Base-by-base conservation (phyloP, 2,113 vertebrate species). In the Myrmophylax atrothorax region DNA sequence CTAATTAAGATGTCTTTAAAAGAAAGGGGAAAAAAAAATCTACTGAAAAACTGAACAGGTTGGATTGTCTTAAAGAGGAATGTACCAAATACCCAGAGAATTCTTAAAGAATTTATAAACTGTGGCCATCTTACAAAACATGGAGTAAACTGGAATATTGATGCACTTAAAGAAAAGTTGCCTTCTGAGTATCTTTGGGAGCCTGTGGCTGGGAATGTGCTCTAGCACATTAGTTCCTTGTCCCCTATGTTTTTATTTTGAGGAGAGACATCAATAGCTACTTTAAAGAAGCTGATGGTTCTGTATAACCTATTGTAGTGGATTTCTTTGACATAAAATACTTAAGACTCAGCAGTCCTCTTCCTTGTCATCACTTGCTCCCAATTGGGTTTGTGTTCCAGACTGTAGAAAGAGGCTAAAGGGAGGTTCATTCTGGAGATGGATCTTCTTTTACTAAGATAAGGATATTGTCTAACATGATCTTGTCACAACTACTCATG, bases 1-100 rank as follows among this genome's bases (percentile, higher is more conserved):
- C 98, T 98, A 98, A 98, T 98, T 98, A 98, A 98, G 97, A 98
- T 97, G 96, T 98, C 97, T 98, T 98, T 98, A 98, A 98, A 97
- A 98, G 93, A 97, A 97, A 97, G 47, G 1, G 37, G 42, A 58
- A 78, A 90, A 88, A 88, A 87, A 77, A 89, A 86, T 44, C 55
- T 50, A 84, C 84, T 92, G 93, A 87, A 87, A 96, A 95, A 89
- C 46, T 74, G 97, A 98, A 95, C 98, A 98, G 97, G 98, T 98
- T 98, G 97, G 95, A 94, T 96, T 85, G 88, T 97, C 97, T 98
- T 98, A 97, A 97, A 96, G 97, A 97, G 95, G 94, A 97, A 97
- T 91, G 90, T 96, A 97, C 96, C 88, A 62, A 95, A 88, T 90
- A 64, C 47, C 88, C 10, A 55, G 79, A 83, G 47, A 84, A 86